Base-by-base conservation (phyloP, 1,140 invertebrate species). In the Wiebesia pumilae region DNA sequence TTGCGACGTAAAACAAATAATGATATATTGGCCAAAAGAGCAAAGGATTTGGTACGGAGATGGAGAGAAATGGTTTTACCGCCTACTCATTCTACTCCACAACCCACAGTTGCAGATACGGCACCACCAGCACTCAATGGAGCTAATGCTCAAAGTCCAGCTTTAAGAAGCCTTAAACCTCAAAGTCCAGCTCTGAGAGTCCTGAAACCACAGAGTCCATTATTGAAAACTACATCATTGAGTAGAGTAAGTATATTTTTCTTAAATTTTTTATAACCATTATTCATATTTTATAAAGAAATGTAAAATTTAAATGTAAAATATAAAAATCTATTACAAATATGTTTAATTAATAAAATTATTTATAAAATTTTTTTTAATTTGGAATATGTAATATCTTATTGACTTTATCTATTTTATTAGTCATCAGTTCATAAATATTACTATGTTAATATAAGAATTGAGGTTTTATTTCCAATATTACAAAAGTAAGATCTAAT, bases 1-100 rank as follows among this genome's bases (percentile, higher is more conserved):
- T 94, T 99, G 38, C 95, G 98, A 81, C 94, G 97, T 84, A 97
- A 98, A 92, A 98, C 97, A 58, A 96, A 94, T 75, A 96, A 97
- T 93, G 96, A 97, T 89, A 95, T 95, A 67, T 94, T 99, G 91
- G 97, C 98, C 40, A 96, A 97, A 89, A 95, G 98, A 88, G 97
- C 97, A 27, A 99, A 99, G 93, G 96, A 97, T 92, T 94, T 99
- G 91, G 96, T 99, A 54, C 97, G 98, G 90, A 95, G 96, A 94
- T 99, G 98, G 98, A 96, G 98, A 88, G 96, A 97, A 94, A 95
- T 97, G 93, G 94, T 97, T 88, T 93, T 96, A 89, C 96, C 95
- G 84, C 94, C 93, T 79, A 91, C 92, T 80, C 93, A 94, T 86
- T 91, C 93, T 65, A 89, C 91, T 77, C 89, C 92, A 81, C 89